These are phyloP conservation scores for Gasterosteus aculeatus DNA, from an alignment of 2,113 vertebrate genomes.

Conservation along the genomic window DNA sequence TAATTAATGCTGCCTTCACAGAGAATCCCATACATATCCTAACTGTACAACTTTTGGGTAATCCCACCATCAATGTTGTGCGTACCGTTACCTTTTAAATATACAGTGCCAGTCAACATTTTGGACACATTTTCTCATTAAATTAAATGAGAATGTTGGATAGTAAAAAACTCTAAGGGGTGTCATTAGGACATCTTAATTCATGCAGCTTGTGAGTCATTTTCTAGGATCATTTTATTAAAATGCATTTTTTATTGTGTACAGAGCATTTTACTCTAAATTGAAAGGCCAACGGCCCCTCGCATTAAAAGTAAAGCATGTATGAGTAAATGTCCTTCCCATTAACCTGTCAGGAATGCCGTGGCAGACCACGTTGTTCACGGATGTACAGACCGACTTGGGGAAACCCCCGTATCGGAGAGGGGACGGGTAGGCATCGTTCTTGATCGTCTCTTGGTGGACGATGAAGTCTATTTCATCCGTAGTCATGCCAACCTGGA, in stretches of 20 bases:
- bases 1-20: background rate
- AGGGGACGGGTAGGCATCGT: conserved; percentile 96
- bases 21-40: background rate
- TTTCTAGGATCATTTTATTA: background rate
- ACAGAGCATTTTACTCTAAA: background rate
- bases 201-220: background rate
- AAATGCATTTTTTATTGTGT: background rate
- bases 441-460: conserved; percentile 92
- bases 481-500: conserved; percentile 96
- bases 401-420: conserved; percentile 94
- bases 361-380: conserved; percentile 98
- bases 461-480: conserved; percentile 97
- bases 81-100: background rate
- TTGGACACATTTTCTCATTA: background rate
- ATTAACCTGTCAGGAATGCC: conserved; percentile 99
- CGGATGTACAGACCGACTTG: conserved; percentile 98
- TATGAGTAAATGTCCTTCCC: background rate
- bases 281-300: too few relatives aligned
- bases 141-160: background rate
- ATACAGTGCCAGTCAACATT: background rate
- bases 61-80: background rate
- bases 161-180: background rate
- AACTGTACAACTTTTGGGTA: background rate
- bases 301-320: background rate
- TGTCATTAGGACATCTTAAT: background rate